These are phyloP conservation scores for Petrocephalus microphthalmus DNA, from an alignment of 2,113 vertebrate genomes.

Conservation along the genomic window DNA sequence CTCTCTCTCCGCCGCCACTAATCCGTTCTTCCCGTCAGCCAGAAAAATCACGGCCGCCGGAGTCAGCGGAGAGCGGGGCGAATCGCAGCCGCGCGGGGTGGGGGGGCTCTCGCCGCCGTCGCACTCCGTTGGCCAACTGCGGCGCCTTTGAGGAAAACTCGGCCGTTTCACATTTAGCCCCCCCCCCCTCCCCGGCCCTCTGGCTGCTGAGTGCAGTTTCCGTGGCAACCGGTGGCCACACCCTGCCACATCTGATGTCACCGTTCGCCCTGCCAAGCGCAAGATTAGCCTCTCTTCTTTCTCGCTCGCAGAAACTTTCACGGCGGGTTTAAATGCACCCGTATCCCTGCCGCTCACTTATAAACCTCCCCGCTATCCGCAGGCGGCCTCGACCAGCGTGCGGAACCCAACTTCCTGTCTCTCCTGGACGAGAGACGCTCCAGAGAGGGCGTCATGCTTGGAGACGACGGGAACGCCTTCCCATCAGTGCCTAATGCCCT, in stretches of 20 bases:
- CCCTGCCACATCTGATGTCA: conserved; percentile 14
- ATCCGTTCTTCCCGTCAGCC: neutral
- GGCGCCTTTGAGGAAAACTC: neutral
- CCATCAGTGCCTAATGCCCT: neutral
- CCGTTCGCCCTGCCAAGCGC: neutral
- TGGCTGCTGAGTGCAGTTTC: neutral
- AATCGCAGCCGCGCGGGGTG: neutral
- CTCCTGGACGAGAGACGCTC: neutral
- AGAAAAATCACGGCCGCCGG: neutral
- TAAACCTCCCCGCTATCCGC: conserved; percentile 1
- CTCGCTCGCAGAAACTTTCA: neutral
- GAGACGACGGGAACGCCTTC: conserved; percentile 36
- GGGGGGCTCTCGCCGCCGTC: neutral
- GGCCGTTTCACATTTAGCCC: neutral
- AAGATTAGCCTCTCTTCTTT: neutral
- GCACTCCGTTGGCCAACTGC: neutral
- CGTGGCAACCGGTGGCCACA: neutral
- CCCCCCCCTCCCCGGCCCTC: neutral
- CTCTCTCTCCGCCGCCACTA: neutral
- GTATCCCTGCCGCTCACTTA: neutral
- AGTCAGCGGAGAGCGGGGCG: neutral
- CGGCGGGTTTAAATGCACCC: neutral
- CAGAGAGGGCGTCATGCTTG: conserved; percentile 30
- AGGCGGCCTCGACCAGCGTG: conserved; percentile 45
- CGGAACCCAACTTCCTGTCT: conserved; percentile 49